Conservation (phyloP, 2,888 invertebrate species). For the Yponomeuta plumbellus region DNA sequence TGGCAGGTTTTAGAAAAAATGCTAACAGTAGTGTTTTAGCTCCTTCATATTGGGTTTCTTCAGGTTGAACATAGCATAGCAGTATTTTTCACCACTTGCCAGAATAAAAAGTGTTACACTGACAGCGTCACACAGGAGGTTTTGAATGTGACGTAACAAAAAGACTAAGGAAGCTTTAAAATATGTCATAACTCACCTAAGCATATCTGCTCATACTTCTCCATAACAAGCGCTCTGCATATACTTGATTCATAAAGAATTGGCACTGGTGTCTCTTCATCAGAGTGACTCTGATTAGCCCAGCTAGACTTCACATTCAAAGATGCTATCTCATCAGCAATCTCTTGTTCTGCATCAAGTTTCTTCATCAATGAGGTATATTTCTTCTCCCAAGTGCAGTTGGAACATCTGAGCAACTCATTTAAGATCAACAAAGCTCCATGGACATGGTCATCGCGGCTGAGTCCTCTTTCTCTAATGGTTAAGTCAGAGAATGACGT, state of each 20-base stretch:
- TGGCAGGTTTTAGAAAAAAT: too few species aligned
- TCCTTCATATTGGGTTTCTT: too few species aligned
- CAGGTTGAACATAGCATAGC: too few species aligned
- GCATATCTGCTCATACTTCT: conserved; percentile 90
- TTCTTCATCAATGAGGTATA: conserved; percentile 84
- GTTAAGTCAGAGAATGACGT: conserved; percentile 82
- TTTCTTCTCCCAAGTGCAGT: conserved; percentile 89
- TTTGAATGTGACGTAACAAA: neutral
- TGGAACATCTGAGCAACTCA: conserved; percentile 93
- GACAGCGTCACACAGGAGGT: neutral
- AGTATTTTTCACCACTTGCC: too few species aligned
- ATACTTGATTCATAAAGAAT: conserved; percentile 85
- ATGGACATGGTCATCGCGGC: conserved; percentile 93
- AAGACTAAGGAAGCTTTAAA: neutral
- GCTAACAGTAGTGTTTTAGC: too few species aligned
- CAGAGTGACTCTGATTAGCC: conserved; percentile 44
- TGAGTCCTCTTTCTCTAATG: conserved; percentile 78
- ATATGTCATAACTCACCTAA: conserved; percentile 45
- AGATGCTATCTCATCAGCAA: conserved; percentile 69
- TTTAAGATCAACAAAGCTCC: conserved; percentile 94
- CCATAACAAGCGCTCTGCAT: conserved; percentile 88
- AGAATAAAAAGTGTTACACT: too few species aligned
- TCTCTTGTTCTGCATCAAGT: conserved; percentile 64
- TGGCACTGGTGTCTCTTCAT: conserved; percentile 54
- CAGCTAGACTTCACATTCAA: conserved; percentile 68